Conservation (phyloP, 2,888 invertebrate species). For the Limnephilus rhombicus region DNA sequence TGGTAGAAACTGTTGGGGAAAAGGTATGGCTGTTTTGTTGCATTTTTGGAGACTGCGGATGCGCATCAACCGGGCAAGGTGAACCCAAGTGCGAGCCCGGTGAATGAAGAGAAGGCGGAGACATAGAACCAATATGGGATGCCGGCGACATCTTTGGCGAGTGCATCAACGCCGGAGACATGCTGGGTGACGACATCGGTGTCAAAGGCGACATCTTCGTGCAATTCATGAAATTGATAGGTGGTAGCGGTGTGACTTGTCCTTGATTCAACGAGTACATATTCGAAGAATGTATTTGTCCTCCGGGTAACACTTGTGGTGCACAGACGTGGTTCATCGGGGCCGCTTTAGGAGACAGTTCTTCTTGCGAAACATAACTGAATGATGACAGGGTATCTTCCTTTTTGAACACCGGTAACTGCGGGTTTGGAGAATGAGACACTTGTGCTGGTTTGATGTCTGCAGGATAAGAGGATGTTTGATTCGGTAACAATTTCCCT, state of each 20-base stretch:
- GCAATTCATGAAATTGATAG: constrained; percentile 23
- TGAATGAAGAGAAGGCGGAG: constrained; percentile 32
- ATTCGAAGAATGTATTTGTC: constrained; percentile 34
- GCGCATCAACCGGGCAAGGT: constrained; percentile 6
- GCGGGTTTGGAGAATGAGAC: constrained; percentile 10
- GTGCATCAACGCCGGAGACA: constrained; percentile 35
- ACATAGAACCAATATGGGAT: background rate
- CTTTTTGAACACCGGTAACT: constrained; percentile 68
- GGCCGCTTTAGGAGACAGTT: constrained; percentile 19
- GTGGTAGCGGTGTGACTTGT: constrained; percentile 28
- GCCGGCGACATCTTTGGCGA: constrained; percentile 53
- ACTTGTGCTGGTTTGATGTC: background rate
- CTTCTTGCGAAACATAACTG: constrained; percentile 17
- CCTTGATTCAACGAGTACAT: constrained; percentile 31
- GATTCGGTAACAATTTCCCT: constrained; percentile 69
- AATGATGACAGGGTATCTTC: background rate
- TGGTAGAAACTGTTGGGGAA: constrained; percentile 24
- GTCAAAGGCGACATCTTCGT: constrained; percentile 41
- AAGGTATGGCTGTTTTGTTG: background rate
- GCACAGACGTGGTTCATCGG: constrained; percentile 23
- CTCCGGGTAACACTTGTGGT: constrained; percentile 5
- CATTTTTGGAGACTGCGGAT: constrained; percentile 12
- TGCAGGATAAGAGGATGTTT: background rate
- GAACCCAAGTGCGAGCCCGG: constrained; percentile 45
- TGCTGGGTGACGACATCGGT: constrained; percentile 36